These are phyloP conservation scores for Piprites chloris DNA, from an alignment of 2,113 vertebrate genomes.

Conservation along the genomic window DNA sequence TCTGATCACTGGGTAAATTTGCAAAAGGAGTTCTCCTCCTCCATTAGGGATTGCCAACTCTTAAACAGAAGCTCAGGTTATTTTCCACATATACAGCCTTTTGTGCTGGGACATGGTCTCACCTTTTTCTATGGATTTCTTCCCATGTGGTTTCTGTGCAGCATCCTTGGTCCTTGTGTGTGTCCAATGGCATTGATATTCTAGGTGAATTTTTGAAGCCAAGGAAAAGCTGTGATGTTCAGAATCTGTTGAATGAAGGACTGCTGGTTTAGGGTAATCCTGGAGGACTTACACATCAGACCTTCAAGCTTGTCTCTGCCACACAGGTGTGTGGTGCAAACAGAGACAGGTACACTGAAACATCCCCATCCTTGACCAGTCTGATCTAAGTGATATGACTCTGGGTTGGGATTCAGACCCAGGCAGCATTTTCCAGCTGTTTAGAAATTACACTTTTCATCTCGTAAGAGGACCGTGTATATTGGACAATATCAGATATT, in stretches of 20 bases:
- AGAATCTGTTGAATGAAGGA: neutral
- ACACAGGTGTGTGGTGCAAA: neutral
- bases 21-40: neutral
- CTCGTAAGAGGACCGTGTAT: neutral
- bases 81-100: neutral
- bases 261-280: neutral
- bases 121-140: neutral
- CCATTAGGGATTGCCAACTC: neutral
- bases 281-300: neutral
- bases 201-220: neutral
- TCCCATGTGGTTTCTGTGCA: neutral
- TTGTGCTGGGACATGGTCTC: neutral
- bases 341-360: neutral
- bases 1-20: neutral
- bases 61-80: neutral
- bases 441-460: neutral
- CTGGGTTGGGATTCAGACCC: neutral
- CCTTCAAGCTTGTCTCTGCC: neutral
- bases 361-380: neutral
- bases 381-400: neutral
- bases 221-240: neutral
- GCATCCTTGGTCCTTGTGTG: neutral
- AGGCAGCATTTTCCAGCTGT: neutral
- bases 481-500: neutral
- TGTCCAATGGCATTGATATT: neutral